phyloP scores from a whole-genome alignment of 2,113 vertebrate species.

The Lycaon pictus region DNA sequence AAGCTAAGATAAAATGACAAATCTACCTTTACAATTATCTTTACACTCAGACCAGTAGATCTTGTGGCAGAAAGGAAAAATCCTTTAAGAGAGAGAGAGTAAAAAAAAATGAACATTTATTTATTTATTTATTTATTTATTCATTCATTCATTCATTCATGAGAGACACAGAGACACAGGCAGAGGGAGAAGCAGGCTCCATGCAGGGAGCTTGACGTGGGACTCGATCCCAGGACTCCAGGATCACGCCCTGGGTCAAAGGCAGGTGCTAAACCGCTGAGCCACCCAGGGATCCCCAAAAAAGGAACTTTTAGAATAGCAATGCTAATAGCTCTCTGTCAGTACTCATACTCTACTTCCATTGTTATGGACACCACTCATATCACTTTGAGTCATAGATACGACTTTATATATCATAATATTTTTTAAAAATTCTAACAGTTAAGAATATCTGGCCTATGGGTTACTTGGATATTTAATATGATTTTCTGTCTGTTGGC shows the following conservation, averaged over 20 bases:
- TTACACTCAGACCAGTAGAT: not conserved
- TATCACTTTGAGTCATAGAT: not conserved
- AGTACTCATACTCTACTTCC: not conserved
- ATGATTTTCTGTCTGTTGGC: not conserved
- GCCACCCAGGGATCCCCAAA: too few species aligned
- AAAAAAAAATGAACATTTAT: not conserved
- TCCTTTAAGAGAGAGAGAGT: accelerated
- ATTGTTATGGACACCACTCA: not conserved
- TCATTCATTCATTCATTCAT: too few species aligned
- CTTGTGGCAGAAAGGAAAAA: not conserved
- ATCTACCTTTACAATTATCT: not conserved
- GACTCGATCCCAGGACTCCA: too few species aligned
- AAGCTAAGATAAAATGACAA: not conserved
- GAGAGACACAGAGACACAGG: too few species aligned
- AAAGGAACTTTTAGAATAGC: not conserved
- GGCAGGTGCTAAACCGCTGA: too few species aligned
- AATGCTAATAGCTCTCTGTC: not conserved
- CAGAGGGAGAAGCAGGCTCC: too few species aligned
- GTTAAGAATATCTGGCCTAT: not conserved
- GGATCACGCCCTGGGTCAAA: too few species aligned
- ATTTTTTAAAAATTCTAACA: not conserved
- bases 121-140: too few species aligned
- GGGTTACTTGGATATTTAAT: not conserved
- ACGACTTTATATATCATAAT: not conserved
- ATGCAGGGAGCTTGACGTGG: too few species aligned